phyloP scores from a whole-genome alignment of 1,140 invertebrate genomes.

The Heliconius congener region DNA sequence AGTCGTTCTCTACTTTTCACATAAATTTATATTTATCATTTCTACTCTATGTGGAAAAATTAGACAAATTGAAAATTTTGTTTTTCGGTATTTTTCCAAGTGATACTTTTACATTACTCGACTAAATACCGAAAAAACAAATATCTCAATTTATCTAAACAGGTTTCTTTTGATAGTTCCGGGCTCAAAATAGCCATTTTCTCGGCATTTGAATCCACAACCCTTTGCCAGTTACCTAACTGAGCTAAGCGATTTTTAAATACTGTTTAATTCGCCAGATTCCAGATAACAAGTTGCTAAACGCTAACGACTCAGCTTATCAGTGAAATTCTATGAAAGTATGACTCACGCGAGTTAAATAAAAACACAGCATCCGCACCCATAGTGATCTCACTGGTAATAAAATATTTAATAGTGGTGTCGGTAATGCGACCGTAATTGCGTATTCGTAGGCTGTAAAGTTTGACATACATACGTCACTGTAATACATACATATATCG shows the following conservation, averaged over 20 bases:
- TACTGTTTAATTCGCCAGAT: neutral
- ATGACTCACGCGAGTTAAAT: slow-evolving; percentile 26
- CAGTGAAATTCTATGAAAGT: slow-evolving; percentile 26
- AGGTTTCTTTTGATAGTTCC: too few species aligned
- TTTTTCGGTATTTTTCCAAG: too few species aligned
- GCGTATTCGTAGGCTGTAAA: neutral
- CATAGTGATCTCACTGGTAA: slow-evolving; percentile 28
- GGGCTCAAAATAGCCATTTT: too few species aligned
- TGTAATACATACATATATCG: neutral
- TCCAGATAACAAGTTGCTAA: neutral
- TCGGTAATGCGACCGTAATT: slow-evolving; percentile 14
- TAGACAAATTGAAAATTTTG: too few species aligned
- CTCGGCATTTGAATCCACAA: neutral
- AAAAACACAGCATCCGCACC: slow-evolving; percentile 29
- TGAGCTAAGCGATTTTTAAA: neutral
- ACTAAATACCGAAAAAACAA: too few species aligned
- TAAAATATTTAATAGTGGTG: slow-evolving; percentile 16
- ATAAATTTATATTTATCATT: too few species aligned
- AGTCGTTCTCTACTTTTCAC: too few species aligned
- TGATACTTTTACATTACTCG: too few species aligned
- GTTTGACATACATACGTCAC: neutral
- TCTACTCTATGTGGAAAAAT: too few species aligned
- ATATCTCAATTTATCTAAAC: too few species aligned
- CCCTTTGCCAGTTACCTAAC: neutral
- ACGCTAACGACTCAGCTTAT: slow-evolving; percentile 6